Base-by-base conservation (phyloP, 2,113 vertebrate genomes). In the Probosciger aterrimus region DNA sequence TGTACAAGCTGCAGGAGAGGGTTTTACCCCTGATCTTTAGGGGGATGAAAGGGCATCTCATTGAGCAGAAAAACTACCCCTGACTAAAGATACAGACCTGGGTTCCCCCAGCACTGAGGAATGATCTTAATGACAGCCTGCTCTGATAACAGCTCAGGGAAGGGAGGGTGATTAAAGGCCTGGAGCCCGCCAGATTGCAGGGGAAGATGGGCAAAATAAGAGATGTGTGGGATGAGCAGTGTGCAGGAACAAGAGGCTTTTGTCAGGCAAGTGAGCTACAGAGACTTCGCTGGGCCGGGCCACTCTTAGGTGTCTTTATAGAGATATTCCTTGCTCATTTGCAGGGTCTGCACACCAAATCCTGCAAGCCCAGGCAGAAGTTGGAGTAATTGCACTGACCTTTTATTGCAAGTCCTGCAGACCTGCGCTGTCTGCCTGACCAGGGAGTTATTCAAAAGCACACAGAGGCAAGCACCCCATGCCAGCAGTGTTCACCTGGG, bases 391-490 rank as follows among this genome's bases (percentile, higher is more conserved):
- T 18, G 14, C 24, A 52, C 20, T 12, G 37, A 2, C 35, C 44
- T 44, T 77, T 77, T 49, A 6, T 62, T 25, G 0, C 2, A 37
- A 65, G 3, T 8, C 49, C 37, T 19, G 14, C 31, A n/a, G 47
- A 11, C 47, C 39, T 30, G 23, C 50, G 30, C 44, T 30, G 7
- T n/a, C 37, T 68, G 78, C 4, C 57, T 44, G 37, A 53, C 22
- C 37, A 63, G 30, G 37, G 57, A 41, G 79, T 50, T 68, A 53
- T 80, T 76, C 63, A 33, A 31, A 78, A 71, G 49, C 33, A 18
- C 1, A 0, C 2, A 14, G 43, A 74, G 33, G 14, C 49, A 79
- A 73, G 13, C 2, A 19, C 9, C 9, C 14, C 12, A 7, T 1
- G 6, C 16, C 83, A 63, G 37, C 62, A 71, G 46, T 1, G 0